Evolutionary conservation across 2,113 vertebrate genomes (phyloP).

Genomic region (Chaetorhynchus papuensis): DNA sequence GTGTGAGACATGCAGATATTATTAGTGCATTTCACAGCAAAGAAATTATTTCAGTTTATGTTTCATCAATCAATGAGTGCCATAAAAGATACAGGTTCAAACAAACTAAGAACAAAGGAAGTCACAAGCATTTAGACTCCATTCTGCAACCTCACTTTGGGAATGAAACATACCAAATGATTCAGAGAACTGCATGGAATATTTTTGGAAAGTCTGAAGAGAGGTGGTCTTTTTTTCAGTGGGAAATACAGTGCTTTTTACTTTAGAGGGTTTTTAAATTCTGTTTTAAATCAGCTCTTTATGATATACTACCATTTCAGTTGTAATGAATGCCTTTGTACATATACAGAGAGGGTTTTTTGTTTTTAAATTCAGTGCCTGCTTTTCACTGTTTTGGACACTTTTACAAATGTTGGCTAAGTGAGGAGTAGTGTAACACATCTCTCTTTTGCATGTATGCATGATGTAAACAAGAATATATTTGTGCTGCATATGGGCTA

Average conservation of each 20-base stretch:
- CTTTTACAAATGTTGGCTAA: neutral
- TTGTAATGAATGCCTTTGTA: neutral
- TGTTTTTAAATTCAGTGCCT: neutral
- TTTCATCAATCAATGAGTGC: neutral
- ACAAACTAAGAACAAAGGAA: neutral
- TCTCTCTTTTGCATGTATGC: neutral
- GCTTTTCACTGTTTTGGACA: neutral
- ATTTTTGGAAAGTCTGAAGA: neutral
- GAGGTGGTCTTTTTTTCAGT: neutral
- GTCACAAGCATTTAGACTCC: neutral
- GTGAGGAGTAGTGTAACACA: neutral
- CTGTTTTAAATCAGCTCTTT: neutral
- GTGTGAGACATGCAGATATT: neutral
- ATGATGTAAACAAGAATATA: neutral
- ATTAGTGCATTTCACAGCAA: neutral
- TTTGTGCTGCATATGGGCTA: neutral
- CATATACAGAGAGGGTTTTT: accelerated
- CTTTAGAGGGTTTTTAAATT: neutral
- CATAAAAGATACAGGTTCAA: neutral
- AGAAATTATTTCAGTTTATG: neutral
- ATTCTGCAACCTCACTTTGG: neutral
- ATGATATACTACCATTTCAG: neutral
- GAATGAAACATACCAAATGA: neutral
- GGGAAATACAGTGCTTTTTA: neutral
- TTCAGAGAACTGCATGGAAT: neutral